Conservation (phyloP, 2,113 vertebrate genomes). For the Sphaerodactylus townsendi region DNA sequence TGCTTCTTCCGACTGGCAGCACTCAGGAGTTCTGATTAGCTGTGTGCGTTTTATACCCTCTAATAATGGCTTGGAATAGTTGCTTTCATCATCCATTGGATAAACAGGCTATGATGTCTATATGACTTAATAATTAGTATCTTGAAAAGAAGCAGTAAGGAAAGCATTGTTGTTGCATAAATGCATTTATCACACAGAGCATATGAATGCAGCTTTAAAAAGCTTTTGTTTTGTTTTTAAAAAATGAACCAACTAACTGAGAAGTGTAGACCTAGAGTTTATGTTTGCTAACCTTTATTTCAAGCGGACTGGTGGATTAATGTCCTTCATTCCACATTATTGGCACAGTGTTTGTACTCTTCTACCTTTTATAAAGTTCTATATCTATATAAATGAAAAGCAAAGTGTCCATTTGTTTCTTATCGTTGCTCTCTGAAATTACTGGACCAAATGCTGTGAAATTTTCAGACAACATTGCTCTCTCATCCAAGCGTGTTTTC, state of each 20-base stretch:
- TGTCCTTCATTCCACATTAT: not conserved
- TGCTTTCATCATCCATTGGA: not conserved
- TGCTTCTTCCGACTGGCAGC: not conserved
- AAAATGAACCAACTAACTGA: not conserved
- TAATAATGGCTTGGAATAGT: not conserved
- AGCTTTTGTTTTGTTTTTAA: constrained; percentile 12
- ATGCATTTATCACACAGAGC: not conserved
- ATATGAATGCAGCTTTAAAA: constrained; percentile 43
- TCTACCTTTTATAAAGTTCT: constrained; percentile 14
- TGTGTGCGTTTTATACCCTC: not conserved
- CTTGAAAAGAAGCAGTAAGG: constrained; percentile 14
- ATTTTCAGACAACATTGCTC: no score
- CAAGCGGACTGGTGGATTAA: not conserved
- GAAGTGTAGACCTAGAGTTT: constrained; percentile 24
- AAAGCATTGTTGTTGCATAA: not conserved
- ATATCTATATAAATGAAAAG: no score
- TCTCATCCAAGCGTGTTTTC: no score
- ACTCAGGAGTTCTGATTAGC: not conserved
- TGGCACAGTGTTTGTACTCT: constrained; percentile 14
- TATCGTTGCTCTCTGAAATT: no score
- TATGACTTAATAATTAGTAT: not conserved
- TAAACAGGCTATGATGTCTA: not conserved
- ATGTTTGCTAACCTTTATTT: constrained; percentile 24
- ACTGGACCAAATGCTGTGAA: no score
- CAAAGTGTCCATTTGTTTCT: no score